Percentiles rank a stretch among this genome's conserved stretches.
Conservation (phyloP, 2,888 invertebrate species). For the Euclidia mi region DNA sequence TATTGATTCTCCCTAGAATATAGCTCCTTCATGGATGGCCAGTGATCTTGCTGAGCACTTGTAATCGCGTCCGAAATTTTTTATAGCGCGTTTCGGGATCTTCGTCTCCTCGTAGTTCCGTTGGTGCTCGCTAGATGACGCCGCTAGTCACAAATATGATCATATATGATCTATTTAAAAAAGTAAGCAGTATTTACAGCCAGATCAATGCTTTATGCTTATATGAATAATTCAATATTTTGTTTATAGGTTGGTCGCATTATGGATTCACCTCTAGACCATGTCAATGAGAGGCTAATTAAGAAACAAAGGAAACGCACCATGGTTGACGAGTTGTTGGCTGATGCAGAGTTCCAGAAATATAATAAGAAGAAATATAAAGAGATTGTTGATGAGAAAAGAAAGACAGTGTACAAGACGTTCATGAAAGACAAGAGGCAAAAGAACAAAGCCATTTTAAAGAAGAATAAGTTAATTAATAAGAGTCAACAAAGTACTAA, state of each 20-base stretch:
- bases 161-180: too few species aligned
- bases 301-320: conserved; percentile 96
- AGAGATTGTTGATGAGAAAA: conserved; percentile 93
- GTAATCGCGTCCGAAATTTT: too few species aligned
- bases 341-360: conserved; percentile 95
- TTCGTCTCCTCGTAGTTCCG: too few species aligned
- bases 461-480: conserved; percentile 77
- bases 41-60: too few species aligned
- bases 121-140: too few species aligned
- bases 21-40: too few species aligned
- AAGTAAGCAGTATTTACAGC: too few species aligned
- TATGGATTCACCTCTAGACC: conserved; percentile 96
- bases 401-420: conserved; percentile 92
- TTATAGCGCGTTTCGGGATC: too few species aligned
- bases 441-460: conserved; percentile 89
- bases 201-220: not conserved
- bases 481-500: conserved; percentile 58
- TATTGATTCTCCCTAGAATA: too few species aligned
- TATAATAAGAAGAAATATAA: conserved; percentile 95
- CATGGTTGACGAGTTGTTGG: conserved; percentile 97
- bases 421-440: conserved; percentile 94
- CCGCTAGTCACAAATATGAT: too few species aligned
- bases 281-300: conserved; percentile 95
- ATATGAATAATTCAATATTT: conserved; percentile 1
- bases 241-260: conserved; percentile 92